Base-by-base conservation (phyloP, 2,797 vertebrate species). In the Melanogrammus aeglefinus region DNA sequence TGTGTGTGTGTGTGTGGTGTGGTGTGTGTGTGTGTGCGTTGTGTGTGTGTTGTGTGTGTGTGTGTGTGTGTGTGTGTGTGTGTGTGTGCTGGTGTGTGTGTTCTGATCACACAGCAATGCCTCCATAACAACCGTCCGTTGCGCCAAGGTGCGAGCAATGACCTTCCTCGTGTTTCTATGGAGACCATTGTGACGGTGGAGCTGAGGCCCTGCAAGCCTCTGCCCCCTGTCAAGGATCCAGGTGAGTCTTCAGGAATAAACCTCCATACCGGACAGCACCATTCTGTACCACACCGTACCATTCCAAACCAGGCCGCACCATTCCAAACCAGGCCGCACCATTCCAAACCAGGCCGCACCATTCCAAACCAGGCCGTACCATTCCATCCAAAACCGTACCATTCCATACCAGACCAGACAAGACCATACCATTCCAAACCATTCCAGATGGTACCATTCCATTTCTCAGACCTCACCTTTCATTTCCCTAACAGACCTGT, bases 101-200 rank as follows among this genome's bases (percentile, higher is more conserved):
- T n/a, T 73, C 70, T 80, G n/a, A 75, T n/a, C 75, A 81, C n/a
- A 71, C 89, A 99, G 98, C 93, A 93, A 87, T 99, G 98, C 89
- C 95, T 88, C 31, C 95, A 99, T 82, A 94, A 99, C 92, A 98
- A n/a, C n/a, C n/a, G n/a, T n/a, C 98, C 0, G 95, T 90, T 0
- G 98, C 97, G 4, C 80, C 92, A 7, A 93, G 86, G 44, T 99
- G 98, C 72, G 97, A 99, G 74, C 94, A 84, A 73, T 99, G 98
- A n/a, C 83, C 92, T 92, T 80, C 73, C 91, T 0, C n/a, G n/a
- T 97, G 98, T 76, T 99, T 94, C 91, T 99, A 97, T 0, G 96
- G 97, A 0, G 93, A 97, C 77, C 96, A n/a, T 97, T 16, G 91
- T 88, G 31, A 93, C 0, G 95, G 95, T 5, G 95, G 91, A 0